These are phyloP conservation scores for Melanerpes aurifrons DNA, from an alignment of 2,113 vertebrate species.

Conservation along the genomic window DNA sequence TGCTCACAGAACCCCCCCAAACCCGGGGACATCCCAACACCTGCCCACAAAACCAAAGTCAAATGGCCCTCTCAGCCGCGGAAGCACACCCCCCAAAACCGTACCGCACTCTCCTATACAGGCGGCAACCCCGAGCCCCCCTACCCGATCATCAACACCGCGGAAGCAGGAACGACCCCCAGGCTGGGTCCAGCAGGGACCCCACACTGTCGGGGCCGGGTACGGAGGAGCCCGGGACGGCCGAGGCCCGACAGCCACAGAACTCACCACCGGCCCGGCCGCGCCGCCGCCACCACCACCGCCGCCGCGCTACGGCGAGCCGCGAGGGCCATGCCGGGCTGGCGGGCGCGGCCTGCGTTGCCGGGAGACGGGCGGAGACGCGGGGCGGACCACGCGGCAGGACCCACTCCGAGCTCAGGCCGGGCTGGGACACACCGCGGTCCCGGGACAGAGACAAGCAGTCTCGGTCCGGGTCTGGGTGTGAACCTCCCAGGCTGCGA, in stretches of 20 bases:
- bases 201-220: too few relatives aligned
- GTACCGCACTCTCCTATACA: background rate
- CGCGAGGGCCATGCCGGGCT: conserved; percentile 4
- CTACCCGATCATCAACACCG: too few relatives aligned
- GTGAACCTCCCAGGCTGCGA: background rate
- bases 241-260: background rate
- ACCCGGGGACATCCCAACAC: background rate
- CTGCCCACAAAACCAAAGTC: background rate
- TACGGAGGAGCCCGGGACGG: fast-evolving
- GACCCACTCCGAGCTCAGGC: background rate
- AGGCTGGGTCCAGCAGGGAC: fast-evolving
- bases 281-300: background rate
- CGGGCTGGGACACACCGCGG: too few relatives aligned
- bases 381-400: background rate
- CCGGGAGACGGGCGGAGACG: background rate
- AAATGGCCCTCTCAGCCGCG: background rate
- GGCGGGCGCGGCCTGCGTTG: background rate
- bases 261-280: background rate
- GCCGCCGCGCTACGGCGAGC: background rate
- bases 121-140: background rate
- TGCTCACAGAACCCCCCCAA: background rate
- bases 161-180: too few relatives aligned
- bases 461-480: too few relatives aligned
- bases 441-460: too few relatives aligned
- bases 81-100: background rate